phyloP scores from a whole-genome alignment of 2,113 vertebrate genomes.

The Nycticebus coucang region DNA sequence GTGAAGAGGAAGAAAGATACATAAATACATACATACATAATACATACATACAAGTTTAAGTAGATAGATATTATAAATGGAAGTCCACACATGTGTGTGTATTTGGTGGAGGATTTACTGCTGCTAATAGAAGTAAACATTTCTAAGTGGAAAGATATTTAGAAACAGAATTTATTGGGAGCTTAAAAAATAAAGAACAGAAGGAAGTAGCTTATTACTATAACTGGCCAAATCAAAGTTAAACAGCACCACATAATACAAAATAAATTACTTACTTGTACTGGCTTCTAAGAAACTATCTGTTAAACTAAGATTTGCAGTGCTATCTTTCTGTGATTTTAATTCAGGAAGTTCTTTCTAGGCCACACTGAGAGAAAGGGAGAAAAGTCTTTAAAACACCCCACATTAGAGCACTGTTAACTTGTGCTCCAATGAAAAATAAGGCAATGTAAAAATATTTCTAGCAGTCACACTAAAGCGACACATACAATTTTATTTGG shows the following conservation, averaged over 20 bases:
- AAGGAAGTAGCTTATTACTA: neutral
- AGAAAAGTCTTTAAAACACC: neutral
- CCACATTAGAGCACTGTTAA: neutral
- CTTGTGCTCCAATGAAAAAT: neutral
- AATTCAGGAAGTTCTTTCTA: neutral
- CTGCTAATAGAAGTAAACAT: neutral
- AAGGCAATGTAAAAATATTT: neutral
- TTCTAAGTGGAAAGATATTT: neutral
- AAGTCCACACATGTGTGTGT: neutral
- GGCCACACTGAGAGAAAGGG: neutral
- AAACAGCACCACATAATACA: neutral
- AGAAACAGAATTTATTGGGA: neutral
- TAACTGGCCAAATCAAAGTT: neutral
- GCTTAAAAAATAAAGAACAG: too few species aligned
- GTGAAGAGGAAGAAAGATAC: neutral
- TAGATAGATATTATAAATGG: neutral
- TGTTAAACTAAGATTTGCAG: neutral
- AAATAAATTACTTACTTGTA: neutral
- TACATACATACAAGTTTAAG: neutral
- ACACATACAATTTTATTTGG: neutral
- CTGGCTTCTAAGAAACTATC: neutral
- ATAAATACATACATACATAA: neutral
- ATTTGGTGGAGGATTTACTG: neutral
- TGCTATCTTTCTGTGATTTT: neutral
- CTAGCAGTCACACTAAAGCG: neutral